phyloP scores from a whole-genome alignment of 1,140 invertebrate genomes.

The Drosophila truncata region DNA sequence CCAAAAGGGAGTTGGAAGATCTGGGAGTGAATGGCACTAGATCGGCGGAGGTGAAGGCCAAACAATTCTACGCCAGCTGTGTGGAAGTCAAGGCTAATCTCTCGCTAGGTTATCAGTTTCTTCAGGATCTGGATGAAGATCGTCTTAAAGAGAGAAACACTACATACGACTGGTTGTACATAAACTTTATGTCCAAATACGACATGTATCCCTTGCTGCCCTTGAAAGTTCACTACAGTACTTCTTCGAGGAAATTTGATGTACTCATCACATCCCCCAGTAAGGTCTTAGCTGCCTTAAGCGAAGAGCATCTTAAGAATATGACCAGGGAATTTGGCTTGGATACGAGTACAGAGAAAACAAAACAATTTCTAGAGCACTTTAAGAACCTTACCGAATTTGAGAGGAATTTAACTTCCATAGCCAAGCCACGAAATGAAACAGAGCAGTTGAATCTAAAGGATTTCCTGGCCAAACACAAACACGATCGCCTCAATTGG shows the following conservation, averaged over 20 bases:
- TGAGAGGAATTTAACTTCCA: constrained; percentile 56
- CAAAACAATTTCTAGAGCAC: constrained; percentile 20
- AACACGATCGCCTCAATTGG: constrained; percentile 73
- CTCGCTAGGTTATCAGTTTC: constrained; percentile 38
- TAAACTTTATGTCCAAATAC: constrained; percentile 74
- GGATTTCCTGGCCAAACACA: constrained; percentile 60
- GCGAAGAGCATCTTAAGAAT: constrained; percentile 50
- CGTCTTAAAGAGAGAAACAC: constrained; percentile 35
- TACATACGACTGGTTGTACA: constrained; percentile 60
- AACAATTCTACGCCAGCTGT: constrained; percentile 67
- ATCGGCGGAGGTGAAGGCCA: constrained; percentile 67
- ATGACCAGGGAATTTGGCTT: constrained; percentile 67
- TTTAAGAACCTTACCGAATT: constrained; percentile 62
- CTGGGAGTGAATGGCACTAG: constrained; percentile 22
- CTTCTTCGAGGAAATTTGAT: constrained; percentile 57
- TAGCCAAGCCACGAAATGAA: constrained; percentile 43
- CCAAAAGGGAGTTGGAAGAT: constrained; percentile 33
- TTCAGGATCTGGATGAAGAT: constrained; percentile 41
- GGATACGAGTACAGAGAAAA: constrained; percentile 13
- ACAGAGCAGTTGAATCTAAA: constrained; percentile 49
- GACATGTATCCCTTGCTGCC: constrained; percentile 70
- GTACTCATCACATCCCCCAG: constrained; percentile 37
- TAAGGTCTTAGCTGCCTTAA: constrained; percentile 29
- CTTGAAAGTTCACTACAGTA: constrained; percentile 70
- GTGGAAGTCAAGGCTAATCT: constrained; percentile 59